A percentile compares a stretch with the other conserved stretches of the same genome.
These are phyloP conservation scores for Sesia bembeciformis DNA, from an alignment of 2,888 invertebrate genomes.

Conservation along the genomic window DNA sequence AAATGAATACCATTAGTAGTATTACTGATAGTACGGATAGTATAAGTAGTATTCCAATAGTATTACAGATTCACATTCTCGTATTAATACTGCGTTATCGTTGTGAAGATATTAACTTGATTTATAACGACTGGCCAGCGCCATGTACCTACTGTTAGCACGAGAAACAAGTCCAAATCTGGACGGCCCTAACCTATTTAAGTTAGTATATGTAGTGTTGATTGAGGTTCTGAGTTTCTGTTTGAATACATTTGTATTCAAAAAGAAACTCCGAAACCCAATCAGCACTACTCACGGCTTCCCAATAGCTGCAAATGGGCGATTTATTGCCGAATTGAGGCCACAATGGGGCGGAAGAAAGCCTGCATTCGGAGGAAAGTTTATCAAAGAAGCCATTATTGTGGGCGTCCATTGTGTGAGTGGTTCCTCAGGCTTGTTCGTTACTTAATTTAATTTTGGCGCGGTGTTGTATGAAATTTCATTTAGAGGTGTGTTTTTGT, in stretches of 20 bases:
- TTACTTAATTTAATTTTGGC: conserved; percentile 11
- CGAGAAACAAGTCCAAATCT: too few species aligned
- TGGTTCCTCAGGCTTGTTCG: conserved; percentile 15
- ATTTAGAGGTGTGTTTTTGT: background rate
- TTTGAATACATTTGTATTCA: background rate
- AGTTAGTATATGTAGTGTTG: too few species aligned
- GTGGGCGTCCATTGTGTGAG: conserved; percentile 6
- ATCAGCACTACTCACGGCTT: conserved; percentile 14
- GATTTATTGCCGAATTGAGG: conserved; percentile 26
- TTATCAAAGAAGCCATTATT: conserved; percentile 22
- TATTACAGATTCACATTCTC: too few species aligned
- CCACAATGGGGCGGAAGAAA: conserved; percentile 20
- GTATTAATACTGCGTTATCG: too few species aligned
- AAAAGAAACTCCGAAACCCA: conserved; percentile 13
- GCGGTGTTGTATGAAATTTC: background rate
- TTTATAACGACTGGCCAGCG: too few species aligned
- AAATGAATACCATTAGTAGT: too few species aligned
- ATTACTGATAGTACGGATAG: too few species aligned
- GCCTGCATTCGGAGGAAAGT: conserved; percentile 18
- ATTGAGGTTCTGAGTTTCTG: background rate
- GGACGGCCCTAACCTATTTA: too few species aligned
- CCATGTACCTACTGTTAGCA: too few species aligned
- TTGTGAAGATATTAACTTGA: too few species aligned
- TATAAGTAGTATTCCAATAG: too few species aligned
- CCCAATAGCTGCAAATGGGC: conserved; percentile 18